Evolutionary conservation across 23 tunicate genomes (phyloP), one percentile per base, ranked within the genome.

Genomic region (Diplosoma virens): DNA sequence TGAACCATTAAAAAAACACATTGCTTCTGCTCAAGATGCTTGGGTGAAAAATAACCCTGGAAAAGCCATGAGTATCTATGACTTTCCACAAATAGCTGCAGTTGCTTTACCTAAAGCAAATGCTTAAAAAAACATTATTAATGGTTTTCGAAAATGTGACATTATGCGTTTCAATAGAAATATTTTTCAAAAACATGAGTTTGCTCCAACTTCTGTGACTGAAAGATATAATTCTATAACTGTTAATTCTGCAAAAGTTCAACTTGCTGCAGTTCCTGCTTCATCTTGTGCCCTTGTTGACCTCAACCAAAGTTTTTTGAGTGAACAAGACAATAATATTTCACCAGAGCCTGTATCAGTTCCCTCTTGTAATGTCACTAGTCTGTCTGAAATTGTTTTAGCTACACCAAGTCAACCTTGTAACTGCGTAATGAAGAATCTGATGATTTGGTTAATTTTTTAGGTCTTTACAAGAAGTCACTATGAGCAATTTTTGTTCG

Each of bases 1-100:
- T 77, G 76, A 76, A 14, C 76, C 71, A 4, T 31, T 77, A 6
- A 74, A 77, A 59, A 58, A 17, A 33, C 23, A 36, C 30, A 6
- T 56, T 6, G 25, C 31, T 14, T n/a, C 47, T 11, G 73, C 52
- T 55, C 54, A 35, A 20, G 73, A 77, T 55, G 70, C 68, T 31
- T 77, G 81, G 73, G 26, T 77, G 48, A 77, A 27, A 33, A 23
- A 7, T 24, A 31, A 37, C 37, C 75, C 75, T 9, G 54, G 54
- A 23, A 60, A 31, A 24, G 11, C 11, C 60, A 18, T 77, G 69
- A 5, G 48, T 20, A 60, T 77, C 73, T 77, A 77, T 59, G 55
- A 77, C 32, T 11, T 77, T 22, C 81, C 81, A 30, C n/a, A 30
- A 30, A 18, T 63, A 58, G 75, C 45, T 3, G 58, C 47, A 9